Evolutionary conservation across 2,113 vertebrate genomes (phyloP), one percentile per base, ranked within the genome.

Genomic region (Shinisaurus crocodilurus): DNA sequence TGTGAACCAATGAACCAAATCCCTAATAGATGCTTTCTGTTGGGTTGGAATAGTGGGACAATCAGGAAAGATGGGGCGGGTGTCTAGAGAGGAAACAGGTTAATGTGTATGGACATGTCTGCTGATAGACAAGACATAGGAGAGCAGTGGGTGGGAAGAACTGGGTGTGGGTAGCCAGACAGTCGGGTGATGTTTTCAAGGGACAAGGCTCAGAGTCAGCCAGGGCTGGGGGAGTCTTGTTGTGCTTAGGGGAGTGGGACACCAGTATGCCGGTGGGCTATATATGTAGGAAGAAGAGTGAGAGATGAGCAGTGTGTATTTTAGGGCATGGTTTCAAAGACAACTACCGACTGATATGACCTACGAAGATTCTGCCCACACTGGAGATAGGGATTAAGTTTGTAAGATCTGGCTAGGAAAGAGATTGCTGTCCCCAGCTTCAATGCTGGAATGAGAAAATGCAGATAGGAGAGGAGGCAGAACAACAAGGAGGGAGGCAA

Each of bases 381-480:
- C 67, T 37, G 34, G 45, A 86, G 69, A 74, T 54, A 86, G 67
- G 84, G 84, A 86, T 86, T 72, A 86, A 86, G 84, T 74, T 72
- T 45, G 43, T 54, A 86, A 74, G 67, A 86, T 86, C 6, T 86
- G 43, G 84, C 48, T 69, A 69, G 65, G 43, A 32, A 85, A 69
- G 43, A 85, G 16, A 85, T 85, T 69, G 43, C 83, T 86, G 45
- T 86, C 45, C 48, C 84, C 45, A 74, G 45, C 34, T 86, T 86
- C 85, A 75, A 37, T 75, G 70, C 70, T 57, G 72, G 70, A 57
- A 74, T 75, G 85, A 86, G n/a, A 86, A 40, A 74, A 75, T 86
- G 37, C 85, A 86, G 50, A 75, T 37, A 54, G 48, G 34, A 74
- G 85, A 86, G 23, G 45, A 86, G 82, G 45, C 67, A 86, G 13